Conservation (phyloP, 2,113 vertebrate species). For the Aspiorhynchus laticeps region DNA sequence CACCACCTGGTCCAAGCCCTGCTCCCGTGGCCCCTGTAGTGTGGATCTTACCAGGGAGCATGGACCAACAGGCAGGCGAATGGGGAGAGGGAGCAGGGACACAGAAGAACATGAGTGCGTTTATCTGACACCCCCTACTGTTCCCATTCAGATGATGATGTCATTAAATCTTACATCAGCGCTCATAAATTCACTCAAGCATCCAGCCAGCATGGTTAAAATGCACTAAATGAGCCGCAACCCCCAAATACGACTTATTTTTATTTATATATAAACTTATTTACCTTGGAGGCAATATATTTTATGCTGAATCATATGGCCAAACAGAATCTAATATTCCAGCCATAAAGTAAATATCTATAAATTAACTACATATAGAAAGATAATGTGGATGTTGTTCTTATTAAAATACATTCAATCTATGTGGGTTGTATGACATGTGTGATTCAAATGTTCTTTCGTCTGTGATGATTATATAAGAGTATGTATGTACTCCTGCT, state of each 20-base stretch:
- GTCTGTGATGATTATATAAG: conserved; percentile 43
- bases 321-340: not conserved
- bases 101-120: not conserved
- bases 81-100: not conserved
- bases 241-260: too few relatives aligned
- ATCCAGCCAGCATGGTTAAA: conserved; percentile 14
- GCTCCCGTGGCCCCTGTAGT: conserved; percentile 63
- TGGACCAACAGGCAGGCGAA: conserved; percentile 21
- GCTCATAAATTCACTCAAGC: conserved; percentile 48
- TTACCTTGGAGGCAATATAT: too few relatives aligned
- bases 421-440: not conserved
- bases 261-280: too few relatives aligned
- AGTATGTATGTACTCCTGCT: conserved; percentile 61
- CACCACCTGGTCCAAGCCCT: conserved; percentile 48
- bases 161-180: conserved; percentile 69
- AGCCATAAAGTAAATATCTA: not conserved
- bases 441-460: conserved; percentile 8
- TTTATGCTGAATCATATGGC: not conserved
- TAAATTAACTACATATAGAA: not conserved
- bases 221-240: not conserved
- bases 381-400: not conserved
- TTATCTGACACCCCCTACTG: not conserved
- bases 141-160: conserved; percentile 65
- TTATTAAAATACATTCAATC: not conserved
- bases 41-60: conserved; percentile 10